Conservation (phyloP, 2,888 invertebrate genomes). For the Atrina japonica region DNA sequence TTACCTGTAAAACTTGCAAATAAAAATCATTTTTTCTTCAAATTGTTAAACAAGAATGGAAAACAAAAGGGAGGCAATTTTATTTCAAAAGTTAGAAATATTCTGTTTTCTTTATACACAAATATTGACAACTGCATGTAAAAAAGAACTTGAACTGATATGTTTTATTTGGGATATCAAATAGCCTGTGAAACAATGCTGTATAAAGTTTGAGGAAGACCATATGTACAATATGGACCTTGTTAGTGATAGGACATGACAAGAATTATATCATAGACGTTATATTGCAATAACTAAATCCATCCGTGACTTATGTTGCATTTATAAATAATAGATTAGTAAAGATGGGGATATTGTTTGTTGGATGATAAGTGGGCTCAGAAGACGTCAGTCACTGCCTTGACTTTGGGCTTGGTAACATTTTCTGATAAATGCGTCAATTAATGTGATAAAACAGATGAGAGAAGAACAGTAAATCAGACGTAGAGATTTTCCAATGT, state of each 20-base stretch:
- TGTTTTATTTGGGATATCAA: too few species aligned
- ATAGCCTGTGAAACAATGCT: background rate
- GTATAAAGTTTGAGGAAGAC: constrained; percentile 13
- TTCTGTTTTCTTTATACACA: too few species aligned
- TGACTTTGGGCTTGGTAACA: constrained; percentile 41
- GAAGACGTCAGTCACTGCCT: constrained; percentile 42
- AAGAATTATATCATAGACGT: constrained; percentile 41
- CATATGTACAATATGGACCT: constrained; percentile 35
- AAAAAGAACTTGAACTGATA: too few species aligned
- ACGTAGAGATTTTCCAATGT: constrained; percentile 36
- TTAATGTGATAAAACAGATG: constrained; percentile 40
- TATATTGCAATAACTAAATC: constrained; percentile 4
- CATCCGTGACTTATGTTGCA: too few species aligned
- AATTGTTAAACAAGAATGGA: too few species aligned
- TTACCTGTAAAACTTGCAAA: too few species aligned
- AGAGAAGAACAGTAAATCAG: constrained; percentile 41
- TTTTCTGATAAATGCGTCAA: constrained; percentile 44
- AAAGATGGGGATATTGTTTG: constrained; percentile 41
- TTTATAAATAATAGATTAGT: constrained; percentile 36
- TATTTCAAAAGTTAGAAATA: too few species aligned
- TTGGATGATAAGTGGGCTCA: constrained; percentile 23
- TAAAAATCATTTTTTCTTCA: too few species aligned
- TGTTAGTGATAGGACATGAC: constrained; percentile 34
- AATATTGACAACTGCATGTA: too few species aligned
- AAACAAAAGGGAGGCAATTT: too few species aligned